Conservation (phyloP, 2,888 invertebrate genomes). For the Archips crataeganus region DNA sequence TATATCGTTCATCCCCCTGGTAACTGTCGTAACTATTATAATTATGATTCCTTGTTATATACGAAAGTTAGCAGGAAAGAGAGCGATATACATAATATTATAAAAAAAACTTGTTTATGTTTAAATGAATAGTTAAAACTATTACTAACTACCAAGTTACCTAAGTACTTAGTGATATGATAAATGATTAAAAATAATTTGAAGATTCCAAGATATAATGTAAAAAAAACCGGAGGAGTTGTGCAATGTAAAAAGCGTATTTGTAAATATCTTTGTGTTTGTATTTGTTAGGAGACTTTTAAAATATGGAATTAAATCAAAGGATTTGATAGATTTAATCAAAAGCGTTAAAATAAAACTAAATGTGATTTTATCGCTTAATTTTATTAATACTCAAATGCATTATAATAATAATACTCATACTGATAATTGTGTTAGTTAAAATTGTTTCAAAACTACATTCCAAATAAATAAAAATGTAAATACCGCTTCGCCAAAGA, state of each 20-base stretch:
- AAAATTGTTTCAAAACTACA: constrained; percentile 22
- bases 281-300: constrained; percentile 12
- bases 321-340: constrained; percentile 40
- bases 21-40: too few relatives aligned
- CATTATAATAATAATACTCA: constrained; percentile 1
- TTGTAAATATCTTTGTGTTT: constrained; percentile 24
- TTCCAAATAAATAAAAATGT: constrained; percentile 51
- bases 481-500: constrained; percentile 79
- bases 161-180: not conserved
- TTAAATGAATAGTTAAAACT: not conserved
- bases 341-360: constrained; percentile 15
- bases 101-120: too few relatives aligned
- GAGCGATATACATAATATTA: too few relatives aligned
- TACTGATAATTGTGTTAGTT: not conserved
- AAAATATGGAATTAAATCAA: constrained; percentile 33
- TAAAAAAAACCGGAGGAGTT: not conserved
- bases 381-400: not conserved
- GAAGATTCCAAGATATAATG: not conserved
- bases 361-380: constrained; percentile 32
- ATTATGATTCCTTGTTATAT: too few relatives aligned
- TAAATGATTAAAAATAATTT: not conserved
- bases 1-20: too few relatives aligned
- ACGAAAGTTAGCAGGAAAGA: too few relatives aligned
- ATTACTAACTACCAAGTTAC: not conserved
- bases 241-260: constrained; percentile 22